Conservation (phyloP, 1,140 invertebrate species). For the Danaus plexippus region DNA sequence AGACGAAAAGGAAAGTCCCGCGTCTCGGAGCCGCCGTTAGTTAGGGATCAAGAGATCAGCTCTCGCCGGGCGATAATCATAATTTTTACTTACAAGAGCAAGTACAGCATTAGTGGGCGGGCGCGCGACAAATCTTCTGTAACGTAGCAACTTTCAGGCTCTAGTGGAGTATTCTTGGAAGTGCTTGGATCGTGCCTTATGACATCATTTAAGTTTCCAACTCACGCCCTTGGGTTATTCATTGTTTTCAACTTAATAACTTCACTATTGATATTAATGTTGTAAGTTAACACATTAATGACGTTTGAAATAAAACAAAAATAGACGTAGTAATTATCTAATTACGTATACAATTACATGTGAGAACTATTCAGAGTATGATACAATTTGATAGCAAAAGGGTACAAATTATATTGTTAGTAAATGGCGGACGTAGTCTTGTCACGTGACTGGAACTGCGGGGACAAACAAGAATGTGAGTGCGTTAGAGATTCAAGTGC, state of each 20-base stretch:
- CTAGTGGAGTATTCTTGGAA: conserved; percentile 21
- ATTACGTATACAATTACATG: too few species aligned
- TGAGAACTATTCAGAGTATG: too few species aligned
- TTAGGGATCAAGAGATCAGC: conserved; percentile 67
- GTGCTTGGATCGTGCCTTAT: too few species aligned
- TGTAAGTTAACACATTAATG: too few species aligned
- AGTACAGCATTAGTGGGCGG: conserved; percentile 55
- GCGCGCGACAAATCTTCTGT: conserved; percentile 63
- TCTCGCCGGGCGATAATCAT: conserved; percentile 66
- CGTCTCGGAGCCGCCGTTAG: conserved; percentile 56
- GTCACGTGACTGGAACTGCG: conserved; percentile 41
- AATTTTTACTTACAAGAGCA: conserved; percentile 71
- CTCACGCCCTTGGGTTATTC: too few species aligned
- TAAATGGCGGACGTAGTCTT: conserved; percentile 22
- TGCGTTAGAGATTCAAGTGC: conserved; percentile 59
- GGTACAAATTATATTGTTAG: too few species aligned
- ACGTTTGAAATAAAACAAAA: too few species aligned
- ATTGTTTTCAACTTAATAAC: too few species aligned
- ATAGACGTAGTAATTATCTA: too few species aligned
- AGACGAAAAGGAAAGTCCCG: conserved; percentile 66
- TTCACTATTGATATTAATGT: too few species aligned
- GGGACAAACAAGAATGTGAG: conserved; percentile 39
- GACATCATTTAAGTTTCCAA: too few species aligned
- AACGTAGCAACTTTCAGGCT: conserved; percentile 64
- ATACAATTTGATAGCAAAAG: too few species aligned